Percentiles rank a stretch among this genome's conserved stretches.
phyloP scores from a whole-genome alignment of 2,797 vertebrate genomes.

The Miichthys miiuy region DNA sequence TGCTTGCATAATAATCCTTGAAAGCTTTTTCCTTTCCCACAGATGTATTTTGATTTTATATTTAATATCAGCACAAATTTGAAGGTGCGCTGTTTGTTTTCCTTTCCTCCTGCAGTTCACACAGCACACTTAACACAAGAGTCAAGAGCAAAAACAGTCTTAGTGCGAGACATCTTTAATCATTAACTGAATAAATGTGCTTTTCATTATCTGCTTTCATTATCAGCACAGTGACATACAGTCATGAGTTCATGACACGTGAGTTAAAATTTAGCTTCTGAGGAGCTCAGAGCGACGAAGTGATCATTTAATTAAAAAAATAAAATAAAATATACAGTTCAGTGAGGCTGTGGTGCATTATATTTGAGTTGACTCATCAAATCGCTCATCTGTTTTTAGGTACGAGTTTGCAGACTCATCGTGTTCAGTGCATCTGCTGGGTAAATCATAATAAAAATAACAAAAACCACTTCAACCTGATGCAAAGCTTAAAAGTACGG shows the following conservation, averaged over 20 bases:
- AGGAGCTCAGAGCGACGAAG: not conserved
- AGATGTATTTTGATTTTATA: conserved; percentile 35
- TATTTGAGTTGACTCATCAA: conserved; percentile 14
- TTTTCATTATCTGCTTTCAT: conserved; percentile 3
- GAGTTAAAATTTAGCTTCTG: not conserved
- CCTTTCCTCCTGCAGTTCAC: not conserved
- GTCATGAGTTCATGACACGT: not conserved
- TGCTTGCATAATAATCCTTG: conserved; percentile 20
- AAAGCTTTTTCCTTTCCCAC: conserved; percentile 24
- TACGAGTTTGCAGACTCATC: conserved; percentile 1
- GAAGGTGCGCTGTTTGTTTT: not conserved
- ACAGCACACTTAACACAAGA: not conserved
- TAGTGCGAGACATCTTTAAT: conserved; percentile 7
- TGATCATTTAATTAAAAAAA: not conserved
- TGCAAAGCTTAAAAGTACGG: not conserved
- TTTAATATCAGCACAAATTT: conserved; percentile 16
- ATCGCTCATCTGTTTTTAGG: not conserved
- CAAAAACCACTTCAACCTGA: not conserved
- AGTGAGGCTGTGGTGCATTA: not conserved
- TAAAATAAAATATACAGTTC: not conserved
- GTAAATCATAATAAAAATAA: conserved; percentile 3
- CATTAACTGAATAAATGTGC: not conserved
- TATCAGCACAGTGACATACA: not conserved
- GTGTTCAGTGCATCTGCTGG: not conserved
- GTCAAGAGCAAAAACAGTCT: conserved; percentile 1